Base-by-base conservation (phyloP, 1,140 invertebrate species). In the Campoletis sonorensis region DNA sequence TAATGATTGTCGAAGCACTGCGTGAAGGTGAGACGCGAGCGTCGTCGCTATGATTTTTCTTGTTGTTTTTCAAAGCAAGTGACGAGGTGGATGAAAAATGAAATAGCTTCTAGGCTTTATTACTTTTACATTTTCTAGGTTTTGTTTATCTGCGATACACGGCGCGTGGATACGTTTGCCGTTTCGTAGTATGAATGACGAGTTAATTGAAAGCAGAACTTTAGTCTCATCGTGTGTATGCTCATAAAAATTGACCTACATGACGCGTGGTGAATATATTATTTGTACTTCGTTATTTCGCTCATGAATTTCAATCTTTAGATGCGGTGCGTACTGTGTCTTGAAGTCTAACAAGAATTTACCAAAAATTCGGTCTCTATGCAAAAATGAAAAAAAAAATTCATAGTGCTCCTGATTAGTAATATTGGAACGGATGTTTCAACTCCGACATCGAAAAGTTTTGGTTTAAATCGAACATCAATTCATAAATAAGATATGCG, bases 161-260 rank as follows among this genome's bases (percentile, higher is more conserved):
- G 58, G 15, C 58, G 76, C 21, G n/a, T n/a, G n/a, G n/a, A n/a
- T 67, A 15, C 27, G 30, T 11, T 67, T 78, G 23, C 33, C 21
- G 45, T 78, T 78, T 64, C n/a, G 67, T 45, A 64, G 76, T 16
- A 64, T 49, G 18, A 78, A 67, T 67, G 64, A 49, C 21, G 58
- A 33, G 33, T 67, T 64, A 67, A 78, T 78, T 78, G 61, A 64
- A 78, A 78, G 37, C 76, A 78, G 76, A 70, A 30, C 30, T 30
- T 70, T 5, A 33, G 37, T 5, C 33, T 16, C 27, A 54, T 61
- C 37, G 61, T 45, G 45, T 33, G 61, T 67, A 45, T 13, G 37
- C 76, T 78, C 76, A 37, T 78, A 78, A 78, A 78, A 78, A 77
- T 54, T 78, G 76, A 78, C 76, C 76, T 78, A 45, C 61, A 78